A percentile compares a stretch with the other conserved stretches of the same genome.
phyloP scores from a whole-genome alignment of 1,140 invertebrate species.

The Rhynchophorus ferrugineus region DNA sequence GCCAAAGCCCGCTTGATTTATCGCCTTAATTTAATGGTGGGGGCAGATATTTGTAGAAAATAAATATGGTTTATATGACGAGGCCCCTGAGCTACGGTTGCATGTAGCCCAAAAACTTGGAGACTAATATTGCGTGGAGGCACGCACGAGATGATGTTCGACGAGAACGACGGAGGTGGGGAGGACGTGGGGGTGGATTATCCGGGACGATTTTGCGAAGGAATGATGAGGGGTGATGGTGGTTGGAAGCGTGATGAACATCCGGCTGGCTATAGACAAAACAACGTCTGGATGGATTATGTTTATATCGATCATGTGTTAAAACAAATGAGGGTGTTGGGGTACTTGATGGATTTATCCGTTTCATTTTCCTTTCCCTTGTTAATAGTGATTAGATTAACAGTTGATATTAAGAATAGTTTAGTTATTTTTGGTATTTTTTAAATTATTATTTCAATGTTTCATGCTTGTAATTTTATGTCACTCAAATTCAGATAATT shows the following conservation, averaged over 20 bases:
- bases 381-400: no score
- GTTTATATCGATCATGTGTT: not conserved
- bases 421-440: no score
- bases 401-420: no score
- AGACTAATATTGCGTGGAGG: not conserved
- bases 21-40: constrained; percentile 20
- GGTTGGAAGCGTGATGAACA: not conserved
- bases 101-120: constrained; percentile 15
- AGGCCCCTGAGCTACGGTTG: constrained; percentile 13
- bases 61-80: constrained; percentile 20
- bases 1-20: constrained; percentile 17
- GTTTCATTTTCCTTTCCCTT: no score
- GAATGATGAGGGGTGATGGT: no score
- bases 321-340: not conserved
- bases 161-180: not conserved
- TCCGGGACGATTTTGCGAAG: not conserved
- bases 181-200: not conserved
- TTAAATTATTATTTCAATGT: no score
- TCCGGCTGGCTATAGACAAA: not conserved
- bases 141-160: not conserved
- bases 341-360: not conserved
- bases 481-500: no score
- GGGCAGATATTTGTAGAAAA: constrained; percentile 23
- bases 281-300: not conserved
- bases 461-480: no score